These are phyloP conservation scores for Plestiodon gilberti DNA, from an alignment of 2,113 vertebrate genomes.

Conservation along the genomic window DNA sequence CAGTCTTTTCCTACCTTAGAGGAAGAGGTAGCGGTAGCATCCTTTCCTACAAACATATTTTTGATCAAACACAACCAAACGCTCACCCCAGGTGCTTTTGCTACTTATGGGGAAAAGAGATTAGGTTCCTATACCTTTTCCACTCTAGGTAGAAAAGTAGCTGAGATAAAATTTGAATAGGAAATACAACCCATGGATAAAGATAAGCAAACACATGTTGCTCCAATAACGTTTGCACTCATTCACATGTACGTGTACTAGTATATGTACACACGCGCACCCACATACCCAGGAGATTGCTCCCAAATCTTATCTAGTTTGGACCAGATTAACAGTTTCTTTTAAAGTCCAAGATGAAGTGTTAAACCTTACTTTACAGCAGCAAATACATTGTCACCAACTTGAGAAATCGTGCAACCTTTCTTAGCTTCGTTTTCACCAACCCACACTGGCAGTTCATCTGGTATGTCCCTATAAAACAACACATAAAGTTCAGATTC, in stretches of 20 bases:
- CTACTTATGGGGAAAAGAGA: not conserved
- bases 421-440: slow-evolving; percentile 92
- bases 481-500: slow-evolving; percentile 32
- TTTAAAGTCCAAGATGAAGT: not conserved
- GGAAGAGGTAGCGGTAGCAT: too few relatives aligned
- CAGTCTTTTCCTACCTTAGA: too few relatives aligned
- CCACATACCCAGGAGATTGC: not conserved
- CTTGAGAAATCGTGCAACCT: slow-evolving; percentile 85
- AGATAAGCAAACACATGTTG: not conserved
- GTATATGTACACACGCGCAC: not conserved
- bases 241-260: not conserved
- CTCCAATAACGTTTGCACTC: not conserved
- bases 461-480: slow-evolving; percentile 86
- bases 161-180: not conserved
- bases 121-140: not conserved
- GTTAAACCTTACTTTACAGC: slow-evolving; percentile 88
- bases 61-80: too few relatives aligned
- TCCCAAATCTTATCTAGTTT: not conserved
- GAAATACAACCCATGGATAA: not conserved
- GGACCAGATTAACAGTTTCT: not conserved
- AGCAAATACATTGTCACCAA: slow-evolving; percentile 93
- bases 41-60: too few relatives aligned
- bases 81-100: not conserved
- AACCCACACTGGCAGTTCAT: slow-evolving; percentile 89
- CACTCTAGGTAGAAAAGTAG: not conserved